These are phyloP conservation scores for Circaetus gallicus DNA, from an alignment of 2,113 vertebrate species.

Conservation along the genomic window DNA sequence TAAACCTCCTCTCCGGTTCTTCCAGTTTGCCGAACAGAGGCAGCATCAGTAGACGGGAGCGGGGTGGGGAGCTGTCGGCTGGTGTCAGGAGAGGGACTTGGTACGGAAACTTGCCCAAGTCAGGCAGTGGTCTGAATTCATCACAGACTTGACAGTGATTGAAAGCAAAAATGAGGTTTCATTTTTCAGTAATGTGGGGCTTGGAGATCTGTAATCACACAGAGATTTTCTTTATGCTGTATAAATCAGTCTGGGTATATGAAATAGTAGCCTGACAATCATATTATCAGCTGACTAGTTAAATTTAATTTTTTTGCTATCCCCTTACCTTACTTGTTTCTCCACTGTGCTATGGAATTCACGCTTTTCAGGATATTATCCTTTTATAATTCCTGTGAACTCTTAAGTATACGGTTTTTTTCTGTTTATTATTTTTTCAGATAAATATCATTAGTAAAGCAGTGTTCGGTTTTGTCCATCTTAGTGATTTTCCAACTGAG, in stretches of 20 bases:
- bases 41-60: background rate
- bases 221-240: background rate
- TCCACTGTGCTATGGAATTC: background rate
- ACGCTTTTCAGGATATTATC: background rate
- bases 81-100: background rate
- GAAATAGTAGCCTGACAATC: background rate
- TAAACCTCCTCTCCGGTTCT: background rate
- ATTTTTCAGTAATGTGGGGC: background rate
- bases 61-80: background rate
- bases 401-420: background rate
- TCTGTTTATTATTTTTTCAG: background rate
- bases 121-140: background rate
- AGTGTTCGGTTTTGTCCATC: background rate
- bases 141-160: background rate
- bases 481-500: background rate
- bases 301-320: background rate
- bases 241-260: background rate
- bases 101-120: background rate
- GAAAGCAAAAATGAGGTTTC: slow-evolving; percentile 7
- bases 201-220: background rate
- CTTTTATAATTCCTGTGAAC: background rate
- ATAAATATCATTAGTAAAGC: background rate
- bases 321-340: background rate
- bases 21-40: background rate
- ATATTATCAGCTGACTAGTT: background rate